Percentiles rank a stretch among this genome's conserved stretches.
Evolutionary conservation across 2,888 invertebrate genomes (phyloP).

Genomic region (Scaptomyza flava): DNA sequence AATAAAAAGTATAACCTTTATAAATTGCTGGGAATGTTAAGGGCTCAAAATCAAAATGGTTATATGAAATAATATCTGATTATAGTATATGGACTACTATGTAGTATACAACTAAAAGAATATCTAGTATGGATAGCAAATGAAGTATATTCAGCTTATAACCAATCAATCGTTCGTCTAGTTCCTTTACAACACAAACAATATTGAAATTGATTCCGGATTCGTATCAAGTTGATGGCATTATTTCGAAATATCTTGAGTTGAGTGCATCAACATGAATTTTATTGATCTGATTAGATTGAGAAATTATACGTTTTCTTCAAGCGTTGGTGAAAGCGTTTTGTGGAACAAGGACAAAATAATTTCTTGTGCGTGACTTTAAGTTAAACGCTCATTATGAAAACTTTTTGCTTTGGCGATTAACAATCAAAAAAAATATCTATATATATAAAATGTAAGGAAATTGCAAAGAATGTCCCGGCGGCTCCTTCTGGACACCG

Average conservation of each 20-base stretch:
- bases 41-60: too few species aligned
- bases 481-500: slow-evolving; percentile 15
- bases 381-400: slow-evolving; percentile 65
- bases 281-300: not conserved
- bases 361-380: slow-evolving; percentile 36
- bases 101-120: too few species aligned
- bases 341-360: not conserved
- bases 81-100: too few species aligned
- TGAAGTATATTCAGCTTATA: too few species aligned
- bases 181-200: not conserved
- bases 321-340: not conserved
- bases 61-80: too few species aligned
- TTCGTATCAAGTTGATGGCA: not conserved
- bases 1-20: not conserved
- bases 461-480: slow-evolving; percentile 6
- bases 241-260: too few species aligned
- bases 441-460: not conserved
- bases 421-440: slow-evolving; percentile 21
- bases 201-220: not conserved
- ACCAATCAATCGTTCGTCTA: not conserved
- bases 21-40: not conserved
- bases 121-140: too few species aligned
- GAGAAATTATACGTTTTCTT: not conserved
- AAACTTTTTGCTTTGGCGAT: slow-evolving; percentile 62
- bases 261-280: too few species aligned